These are phyloP conservation scores for Philonicus albiceps DNA, from an alignment of 2,888 invertebrate species.

Conservation along the genomic window DNA sequence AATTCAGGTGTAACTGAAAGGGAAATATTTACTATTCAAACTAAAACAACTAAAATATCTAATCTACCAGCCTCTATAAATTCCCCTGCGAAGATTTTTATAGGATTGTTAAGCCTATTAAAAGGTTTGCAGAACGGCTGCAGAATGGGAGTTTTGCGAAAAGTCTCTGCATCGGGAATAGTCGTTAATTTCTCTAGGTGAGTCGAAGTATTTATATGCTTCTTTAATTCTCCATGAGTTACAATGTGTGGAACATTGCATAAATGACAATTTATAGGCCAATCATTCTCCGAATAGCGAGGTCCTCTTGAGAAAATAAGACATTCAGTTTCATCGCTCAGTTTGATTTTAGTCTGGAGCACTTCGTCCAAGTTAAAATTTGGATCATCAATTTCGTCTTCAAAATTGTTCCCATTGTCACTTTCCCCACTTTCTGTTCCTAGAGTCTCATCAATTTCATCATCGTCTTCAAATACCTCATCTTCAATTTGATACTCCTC, in stretches of 20 bases:
- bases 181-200: neutral
- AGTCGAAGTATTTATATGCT: neutral
- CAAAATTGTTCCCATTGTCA: neutral
- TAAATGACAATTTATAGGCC: slow-evolving; percentile 45
- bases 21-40: neutral
- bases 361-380: neutral
- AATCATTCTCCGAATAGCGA: slow-evolving; percentile 20
- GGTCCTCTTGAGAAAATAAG: slow-evolving; percentile 45
- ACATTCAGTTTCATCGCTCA: slow-evolving; percentile 43
- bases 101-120: neutral
- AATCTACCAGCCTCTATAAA: slow-evolving; percentile 34
- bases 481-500: neutral
- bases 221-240: neutral
- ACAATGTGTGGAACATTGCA: slow-evolving; percentile 14
- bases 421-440: neutral
- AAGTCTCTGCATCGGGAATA: neutral
- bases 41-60: neutral
- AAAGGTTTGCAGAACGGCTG: slow-evolving; percentile 40
- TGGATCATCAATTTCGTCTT: neutral
- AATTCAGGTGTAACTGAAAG: slow-evolving; percentile 44
- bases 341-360: slow-evolving; percentile 29
- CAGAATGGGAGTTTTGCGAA: slow-evolving; percentile 6
- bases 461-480: neutral
- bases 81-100: slow-evolving; percentile 45
- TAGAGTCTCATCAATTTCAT: neutral